Percentiles rank a stretch among this genome's conserved stretches.
These are phyloP conservation scores for Dendroctonus ponderosae DNA, from an alignment of 1,140 invertebrate genomes.

Conservation along the genomic window DNA sequence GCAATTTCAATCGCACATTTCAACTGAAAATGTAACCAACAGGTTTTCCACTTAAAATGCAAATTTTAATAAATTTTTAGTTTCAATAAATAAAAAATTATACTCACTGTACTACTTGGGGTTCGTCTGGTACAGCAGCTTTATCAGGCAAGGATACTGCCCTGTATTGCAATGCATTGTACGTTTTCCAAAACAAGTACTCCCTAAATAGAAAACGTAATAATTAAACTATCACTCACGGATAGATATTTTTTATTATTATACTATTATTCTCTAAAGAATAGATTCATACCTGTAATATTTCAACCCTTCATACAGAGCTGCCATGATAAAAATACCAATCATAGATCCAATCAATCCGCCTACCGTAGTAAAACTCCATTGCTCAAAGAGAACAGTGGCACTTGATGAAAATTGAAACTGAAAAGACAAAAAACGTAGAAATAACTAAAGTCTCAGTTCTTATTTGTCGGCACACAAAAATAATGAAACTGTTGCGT, in stretches of 20 bases:
- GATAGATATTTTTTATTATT: not conserved
- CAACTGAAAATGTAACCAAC: no score
- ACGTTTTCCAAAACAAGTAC: conserved; percentile 80
- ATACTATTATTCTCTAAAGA: not conserved
- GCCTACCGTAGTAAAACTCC: conserved; percentile 70
- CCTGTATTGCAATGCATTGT: conserved; percentile 65
- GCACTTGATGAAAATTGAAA: conserved; percentile 78
- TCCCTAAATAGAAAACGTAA: conserved; percentile 56
- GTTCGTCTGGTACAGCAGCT: conserved; percentile 62
- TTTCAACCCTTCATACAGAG: conserved; percentile 89
- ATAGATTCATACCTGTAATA: conserved; percentile 64
- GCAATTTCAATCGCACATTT: no score
- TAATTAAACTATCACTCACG: not conserved
- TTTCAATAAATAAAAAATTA: conserved; percentile 36
- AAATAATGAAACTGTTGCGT: not conserved
- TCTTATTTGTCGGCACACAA: not conserved
- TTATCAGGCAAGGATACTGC: conserved; percentile 74
- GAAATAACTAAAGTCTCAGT: not conserved
- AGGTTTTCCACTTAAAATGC: no score
- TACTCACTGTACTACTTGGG: conserved; percentile 71
- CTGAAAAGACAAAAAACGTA: conserved; percentile 55
- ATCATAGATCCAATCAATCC: conserved; percentile 81
- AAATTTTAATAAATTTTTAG: no score
- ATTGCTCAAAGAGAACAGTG: conserved; percentile 74
- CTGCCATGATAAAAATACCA: conserved; percentile 79